phyloP scores from a whole-genome alignment of 2,888 invertebrate genomes.

The Dusona sp. region DNA sequence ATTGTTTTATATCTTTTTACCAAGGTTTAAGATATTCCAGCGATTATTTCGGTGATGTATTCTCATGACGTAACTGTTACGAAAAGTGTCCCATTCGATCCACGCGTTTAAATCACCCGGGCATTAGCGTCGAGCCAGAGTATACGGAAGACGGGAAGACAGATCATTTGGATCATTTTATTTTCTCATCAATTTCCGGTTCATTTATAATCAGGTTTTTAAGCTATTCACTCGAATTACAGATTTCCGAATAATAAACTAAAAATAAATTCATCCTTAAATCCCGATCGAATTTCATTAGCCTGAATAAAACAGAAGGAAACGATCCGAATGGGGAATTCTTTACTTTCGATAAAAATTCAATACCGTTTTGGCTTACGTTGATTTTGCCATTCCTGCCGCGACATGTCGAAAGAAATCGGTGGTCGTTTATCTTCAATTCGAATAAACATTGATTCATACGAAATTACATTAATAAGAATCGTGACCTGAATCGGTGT shows the following conservation, averaged over 20 bases:
- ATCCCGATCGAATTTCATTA: not conserved
- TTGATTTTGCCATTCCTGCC: not conserved
- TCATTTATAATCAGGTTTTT: not conserved
- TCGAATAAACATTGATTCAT: slow-evolving; percentile 4
- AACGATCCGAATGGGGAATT: not conserved
- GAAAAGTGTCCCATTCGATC: slow-evolving; percentile 17
- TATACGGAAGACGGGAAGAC: not conserved
- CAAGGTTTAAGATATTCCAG: not conserved
- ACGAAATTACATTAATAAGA: not conserved
- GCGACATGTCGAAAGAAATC: not conserved
- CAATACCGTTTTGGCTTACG: not conserved
- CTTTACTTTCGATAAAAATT: not conserved
- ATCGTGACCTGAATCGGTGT: slow-evolving; percentile 1
- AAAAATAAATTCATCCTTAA: not conserved
- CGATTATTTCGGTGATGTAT: not conserved
- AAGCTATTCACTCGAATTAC: not conserved
- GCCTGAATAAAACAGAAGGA: not conserved
- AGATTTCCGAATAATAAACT: not conserved
- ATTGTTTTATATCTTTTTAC: not conserved
- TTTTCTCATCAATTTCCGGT: not conserved
- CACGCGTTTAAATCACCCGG: slow-evolving; percentile 54
- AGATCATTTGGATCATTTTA: not conserved
- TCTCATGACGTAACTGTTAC: not conserved
- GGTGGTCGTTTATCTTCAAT: not conserved
- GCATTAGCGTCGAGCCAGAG: not conserved